Percentiles rank a stretch among this genome's conserved stretches.
These are phyloP conservation scores for Andrena fulva DNA, from an alignment of 2,888 invertebrate species.

Conservation along the genomic window DNA sequence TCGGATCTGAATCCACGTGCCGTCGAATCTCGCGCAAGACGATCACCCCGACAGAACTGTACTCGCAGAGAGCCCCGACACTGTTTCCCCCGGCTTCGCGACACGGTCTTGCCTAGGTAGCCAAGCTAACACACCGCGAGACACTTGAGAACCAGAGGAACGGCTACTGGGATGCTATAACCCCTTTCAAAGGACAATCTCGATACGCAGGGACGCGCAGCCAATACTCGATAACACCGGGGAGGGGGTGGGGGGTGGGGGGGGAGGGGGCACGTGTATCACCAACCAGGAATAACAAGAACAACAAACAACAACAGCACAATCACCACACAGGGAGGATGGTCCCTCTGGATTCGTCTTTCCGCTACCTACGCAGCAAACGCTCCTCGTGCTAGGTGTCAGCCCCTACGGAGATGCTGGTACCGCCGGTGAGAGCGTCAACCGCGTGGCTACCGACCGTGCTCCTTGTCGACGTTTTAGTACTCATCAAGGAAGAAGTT, in stretches of 20 bases:
- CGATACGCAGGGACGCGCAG: conserved; percentile 15
- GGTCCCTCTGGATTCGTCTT: conserved; percentile 47
- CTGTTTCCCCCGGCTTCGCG: background rate
- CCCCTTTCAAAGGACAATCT: background rate
- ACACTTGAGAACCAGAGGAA: conserved; percentile 1
- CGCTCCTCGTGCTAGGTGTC: conserved; percentile 73
- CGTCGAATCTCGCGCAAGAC: conserved; percentile 44
- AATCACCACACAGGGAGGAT: conserved; percentile 41
- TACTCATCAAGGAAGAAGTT: conserved; percentile 72
- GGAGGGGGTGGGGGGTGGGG: background rate
- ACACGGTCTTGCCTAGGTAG: background rate
- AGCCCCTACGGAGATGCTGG: conserved; percentile 55
- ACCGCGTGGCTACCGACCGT: conserved; percentile 74
- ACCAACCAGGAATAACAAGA: conserved; percentile 41
- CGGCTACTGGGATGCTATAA: background rate
- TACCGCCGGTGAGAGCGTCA: conserved; percentile 66
- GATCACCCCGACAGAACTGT: background rate
- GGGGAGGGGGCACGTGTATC: conserved; percentile 52
- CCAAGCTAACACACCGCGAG: background rate
- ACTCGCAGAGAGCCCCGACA: background rate
- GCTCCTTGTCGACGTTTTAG: conserved; percentile 66
- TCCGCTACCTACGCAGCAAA: conserved; percentile 50
- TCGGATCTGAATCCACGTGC: conserved; percentile 65
- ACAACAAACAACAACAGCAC: conserved; percentile 59
- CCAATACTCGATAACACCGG: conserved; percentile 43